Base-by-base conservation (phyloP, 2,797 vertebrate species). In the Clarias fuscus region DNA sequence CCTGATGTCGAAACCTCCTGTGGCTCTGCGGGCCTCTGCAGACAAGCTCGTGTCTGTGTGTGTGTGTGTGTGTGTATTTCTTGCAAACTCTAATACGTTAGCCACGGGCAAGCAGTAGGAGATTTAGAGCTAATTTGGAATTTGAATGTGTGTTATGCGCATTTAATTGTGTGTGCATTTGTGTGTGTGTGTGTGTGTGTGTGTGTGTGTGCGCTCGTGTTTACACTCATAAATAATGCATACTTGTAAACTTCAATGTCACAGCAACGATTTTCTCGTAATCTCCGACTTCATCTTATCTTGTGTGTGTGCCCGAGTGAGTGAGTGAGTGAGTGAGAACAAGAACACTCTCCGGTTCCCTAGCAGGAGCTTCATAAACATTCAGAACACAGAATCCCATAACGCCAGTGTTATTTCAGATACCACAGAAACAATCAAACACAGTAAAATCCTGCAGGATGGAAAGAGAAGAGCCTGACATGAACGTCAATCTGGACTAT, bases 1-100 rank as follows among this genome's bases (percentile, higher is more conserved):
- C 81, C 84, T 70, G 75, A 79, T 85, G 84, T 77, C 48, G 24
- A n/a, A 80, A 82, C 79, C 86, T 87, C 86, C 84, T 17, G 80
- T 79, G 81, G 71, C 73, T 87, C 67, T 61, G 65, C 43, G 56
- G 62, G 18, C 76, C 84, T 83, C 40, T 58, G 56, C 8, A 84
- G 43, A 68, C 37, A 24, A 24, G 70, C 53, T 58, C 56, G 83
- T 82, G 58, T 84, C 65, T 84, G 83, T 68, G 43, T 40, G 37
- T 81, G 83, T 30, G 30, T 30, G 30, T 58, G 22, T 83, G 56
- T 73, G 75, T 79, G 58, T 64, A 22, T 64, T 64, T 24, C n/a
- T 67, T 5, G 10, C 62, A 24, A 64, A 24, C 20, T 8, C 7
- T 24, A 64, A 64, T 64, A 24, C 10, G 24, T 64, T 64, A 10